A percentile compares a stretch with the other conserved stretches of the same genome.
Conservation (phyloP, 2,888 invertebrate genomes). For the Stenurella melanura region DNA sequence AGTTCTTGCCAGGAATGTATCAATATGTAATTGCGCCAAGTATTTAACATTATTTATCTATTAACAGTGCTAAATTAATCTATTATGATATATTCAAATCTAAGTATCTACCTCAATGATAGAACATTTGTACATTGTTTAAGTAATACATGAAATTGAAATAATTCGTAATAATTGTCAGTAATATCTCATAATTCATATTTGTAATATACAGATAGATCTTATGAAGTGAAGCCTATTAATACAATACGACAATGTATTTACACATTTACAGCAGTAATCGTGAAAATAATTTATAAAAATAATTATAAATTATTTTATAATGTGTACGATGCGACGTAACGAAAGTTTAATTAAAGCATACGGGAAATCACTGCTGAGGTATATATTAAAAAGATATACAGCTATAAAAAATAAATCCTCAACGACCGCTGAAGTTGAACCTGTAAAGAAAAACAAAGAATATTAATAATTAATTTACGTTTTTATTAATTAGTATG, state of each 20-base stretch:
- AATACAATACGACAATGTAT: constrained; percentile 29
- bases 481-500: not conserved
- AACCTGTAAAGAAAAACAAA: constrained; percentile 3
- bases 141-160: too few species aligned
- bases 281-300: constrained; percentile 13
- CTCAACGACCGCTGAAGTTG: not conserved
- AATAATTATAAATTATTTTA: constrained; percentile 20
- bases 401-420: not conserved
- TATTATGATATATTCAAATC: too few species aligned
- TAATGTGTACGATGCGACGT: not conserved
- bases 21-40: too few species aligned
- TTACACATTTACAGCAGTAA: constrained; percentile 33
- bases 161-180: too few species aligned
- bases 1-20: too few species aligned
- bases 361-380: not conserved
- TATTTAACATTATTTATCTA: too few species aligned
- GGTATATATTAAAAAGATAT: not conserved
- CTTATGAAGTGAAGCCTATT: not conserved
- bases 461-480: not conserved
- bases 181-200: too few species aligned
- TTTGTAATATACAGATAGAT: too few species aligned
- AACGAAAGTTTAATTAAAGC: not conserved
- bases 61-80: too few species aligned
- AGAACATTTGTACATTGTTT: too few species aligned
- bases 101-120: too few species aligned